Evolutionary conservation across 2,113 vertebrate species (phyloP).

Genomic region (Pseudopipra pipra): DNA sequence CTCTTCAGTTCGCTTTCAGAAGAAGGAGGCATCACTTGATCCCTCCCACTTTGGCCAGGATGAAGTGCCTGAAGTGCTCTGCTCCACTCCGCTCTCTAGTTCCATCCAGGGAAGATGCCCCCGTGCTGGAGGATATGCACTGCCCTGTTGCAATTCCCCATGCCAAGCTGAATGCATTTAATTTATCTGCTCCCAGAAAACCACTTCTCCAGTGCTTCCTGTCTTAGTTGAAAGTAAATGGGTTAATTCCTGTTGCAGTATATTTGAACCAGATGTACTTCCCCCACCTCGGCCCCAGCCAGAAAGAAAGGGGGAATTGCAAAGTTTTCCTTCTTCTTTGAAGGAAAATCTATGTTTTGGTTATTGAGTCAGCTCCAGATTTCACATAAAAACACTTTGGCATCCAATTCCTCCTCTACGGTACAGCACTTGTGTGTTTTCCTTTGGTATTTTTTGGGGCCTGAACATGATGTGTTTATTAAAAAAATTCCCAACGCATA

Average conservation of each 20-base stretch:
- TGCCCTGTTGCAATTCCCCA: background rate
- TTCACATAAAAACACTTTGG: constrained; percentile 3
- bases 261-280: constrained; percentile 30
- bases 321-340: background rate
- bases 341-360: background rate
- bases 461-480: background rate
- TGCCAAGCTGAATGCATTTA: background rate
- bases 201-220: background rate
- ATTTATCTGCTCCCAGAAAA: background rate
- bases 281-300: background rate
- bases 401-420: background rate
- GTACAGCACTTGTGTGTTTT: background rate
- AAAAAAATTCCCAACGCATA: background rate
- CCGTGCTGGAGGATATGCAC: fast-evolving
- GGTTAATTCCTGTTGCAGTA: constrained; percentile 1
- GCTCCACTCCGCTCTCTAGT: background rate
- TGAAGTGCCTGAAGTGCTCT: background rate
- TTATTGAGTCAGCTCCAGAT: background rate
- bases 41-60: background rate
- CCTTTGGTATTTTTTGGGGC: background rate
- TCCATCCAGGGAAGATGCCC: background rate
- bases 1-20: background rate
- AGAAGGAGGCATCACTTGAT: fast-evolving
- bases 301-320: constrained; percentile 12
- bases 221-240: background rate